Base-by-base conservation (phyloP, 37 sponge, comb jelly and placozoan genomes). In the Eunapius fragilis region DNA sequence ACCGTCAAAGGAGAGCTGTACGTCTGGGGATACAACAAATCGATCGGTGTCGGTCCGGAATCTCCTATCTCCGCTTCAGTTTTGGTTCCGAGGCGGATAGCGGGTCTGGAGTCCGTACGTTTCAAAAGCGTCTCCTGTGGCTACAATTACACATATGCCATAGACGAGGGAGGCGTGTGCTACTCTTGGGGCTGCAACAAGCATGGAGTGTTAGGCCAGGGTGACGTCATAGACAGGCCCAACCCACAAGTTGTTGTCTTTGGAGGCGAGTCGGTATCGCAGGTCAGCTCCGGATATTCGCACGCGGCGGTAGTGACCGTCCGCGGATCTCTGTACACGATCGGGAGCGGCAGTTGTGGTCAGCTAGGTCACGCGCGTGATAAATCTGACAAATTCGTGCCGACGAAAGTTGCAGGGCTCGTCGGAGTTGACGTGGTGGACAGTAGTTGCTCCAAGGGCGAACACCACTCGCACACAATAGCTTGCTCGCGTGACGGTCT, bases 391-490 rank as follows among this genome's bases (percentile, higher is more conserved):
- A 68, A 70, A 76, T 13, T 70, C 36, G n/a, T 32, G 31, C 89
- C 77, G 22, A 37, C 33, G 10, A 36, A 68, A 58, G 89, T 88
- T 4, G 72, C 34, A 0, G 67, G 19, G n/a, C 31, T 88, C 50
- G 41, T 28, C 0, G 77, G 75, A 6, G 14, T 68, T 13, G 77
- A 37, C 3, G 47, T 88, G 25, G 34, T 50, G 22, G 78, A 89
- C 37, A 71, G 75, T 49, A 91, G 89, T 75, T 92, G 89, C 33
- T 91, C 95, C 32, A 50, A 71, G 58, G 95, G 95, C 26, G 88
- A 88, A 82, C 87, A 89, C 47, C 91, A 91, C 41, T 81, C 78
- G 14, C 95, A 95, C 88, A 95, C 92, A 34, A 85, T 95, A 0
- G 90, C 87, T 6, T 87, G 85, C 37, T 80, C 92, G 23, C 75